Percentiles rank a stretch among this genome's conserved stretches.
phyloP scores from a whole-genome alignment of 2,113 vertebrate species.

The Sigmodon hispidus region DNA sequence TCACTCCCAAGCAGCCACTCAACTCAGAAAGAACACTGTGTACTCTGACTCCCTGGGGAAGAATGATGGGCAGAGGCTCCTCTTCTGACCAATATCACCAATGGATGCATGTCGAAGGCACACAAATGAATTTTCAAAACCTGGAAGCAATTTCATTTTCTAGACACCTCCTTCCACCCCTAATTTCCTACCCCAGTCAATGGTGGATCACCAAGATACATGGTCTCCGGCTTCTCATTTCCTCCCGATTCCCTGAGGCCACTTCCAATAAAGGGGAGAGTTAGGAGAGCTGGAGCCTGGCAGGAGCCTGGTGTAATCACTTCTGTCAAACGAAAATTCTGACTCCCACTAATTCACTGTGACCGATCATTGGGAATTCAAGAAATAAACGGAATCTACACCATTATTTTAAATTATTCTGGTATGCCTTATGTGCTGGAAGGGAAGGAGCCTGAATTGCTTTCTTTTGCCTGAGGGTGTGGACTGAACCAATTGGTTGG shows the following conservation, averaged over 20 bases:
- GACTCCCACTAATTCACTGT: slow-evolving; percentile 69
- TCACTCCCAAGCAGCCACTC: background rate
- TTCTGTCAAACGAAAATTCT: slow-evolving; percentile 78
- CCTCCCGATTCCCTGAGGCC: slow-evolving; percentile 80
- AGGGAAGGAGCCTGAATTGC: background rate
- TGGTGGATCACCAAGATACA: slow-evolving; percentile 75
- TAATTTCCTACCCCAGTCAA: slow-evolving; percentile 80
- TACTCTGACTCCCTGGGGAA: slow-evolving; percentile 32
- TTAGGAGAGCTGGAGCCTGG: background rate
- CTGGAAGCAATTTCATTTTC: slow-evolving; percentile 82
- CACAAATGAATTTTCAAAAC: slow-evolving; percentile 74
- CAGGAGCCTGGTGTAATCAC: slow-evolving; percentile 25
- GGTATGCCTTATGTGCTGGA: background rate
- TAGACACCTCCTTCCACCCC: slow-evolving; percentile 76
- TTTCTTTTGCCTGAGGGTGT: slow-evolving; percentile 46
- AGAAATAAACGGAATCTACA: slow-evolving; percentile 61
- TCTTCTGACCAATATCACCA: slow-evolving; percentile 49
- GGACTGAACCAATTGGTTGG: background rate
- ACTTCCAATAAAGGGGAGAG: slow-evolving; percentile 70
- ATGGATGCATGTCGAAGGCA: slow-evolving; percentile 34
- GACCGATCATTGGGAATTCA: slow-evolving; percentile 63
- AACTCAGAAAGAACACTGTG: slow-evolving; percentile 61
- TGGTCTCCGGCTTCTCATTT: slow-evolving; percentile 80
- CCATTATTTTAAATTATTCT: slow-evolving; percentile 70
- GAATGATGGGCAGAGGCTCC: slow-evolving; percentile 66